Percentiles rank a stretch among this genome's conserved stretches.
Evolutionary conservation across 1,140 invertebrate species (phyloP).

Genomic region (Macrotrachela quadricornifera): DNA sequence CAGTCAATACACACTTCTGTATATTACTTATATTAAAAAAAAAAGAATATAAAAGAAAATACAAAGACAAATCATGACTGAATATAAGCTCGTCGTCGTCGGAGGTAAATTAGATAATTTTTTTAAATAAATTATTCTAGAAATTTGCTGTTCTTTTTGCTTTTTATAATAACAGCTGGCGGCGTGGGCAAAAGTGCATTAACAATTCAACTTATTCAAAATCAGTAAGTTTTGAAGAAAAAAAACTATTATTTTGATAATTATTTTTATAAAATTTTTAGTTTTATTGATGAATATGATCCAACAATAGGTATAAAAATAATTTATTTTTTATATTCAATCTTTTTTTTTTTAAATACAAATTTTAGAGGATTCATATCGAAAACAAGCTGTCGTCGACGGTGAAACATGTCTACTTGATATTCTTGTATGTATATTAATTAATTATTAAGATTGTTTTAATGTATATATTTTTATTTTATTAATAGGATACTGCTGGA

Average conservation of each 20-base stretch:
- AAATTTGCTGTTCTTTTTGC: neutral
- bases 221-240: conserved; percentile 52
- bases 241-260: too few species aligned
- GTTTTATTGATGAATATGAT: conserved; percentile 98
- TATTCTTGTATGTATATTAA: conserved; percentile 41
- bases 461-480: too few species aligned
- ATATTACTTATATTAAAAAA: too few species aligned
- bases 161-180: conserved; percentile 43
- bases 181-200: conserved; percentile 98
- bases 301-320: conserved; percentile 50
- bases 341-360: too few species aligned
- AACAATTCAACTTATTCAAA: conserved; percentile 96
- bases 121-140: neutral
- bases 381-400: conserved; percentile 91
- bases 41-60: too few species aligned
- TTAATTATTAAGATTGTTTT: too few species aligned
- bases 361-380: conserved; percentile 61
- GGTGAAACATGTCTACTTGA: conserved; percentile 93
- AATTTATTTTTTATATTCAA: too few species aligned
- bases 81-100: conserved; percentile 40
- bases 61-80: conserved; percentile 29
- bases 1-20: too few species aligned
- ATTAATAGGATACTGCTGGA: conserved; percentile 71
- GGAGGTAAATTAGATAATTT: conserved; percentile 31
- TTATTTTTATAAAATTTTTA: conserved; percentile 14